Percentiles rank a stretch among this genome's conserved stretches.
Conservation (phyloP, 2,113 vertebrate species). For the Proterorhinus semilunaris region DNA sequence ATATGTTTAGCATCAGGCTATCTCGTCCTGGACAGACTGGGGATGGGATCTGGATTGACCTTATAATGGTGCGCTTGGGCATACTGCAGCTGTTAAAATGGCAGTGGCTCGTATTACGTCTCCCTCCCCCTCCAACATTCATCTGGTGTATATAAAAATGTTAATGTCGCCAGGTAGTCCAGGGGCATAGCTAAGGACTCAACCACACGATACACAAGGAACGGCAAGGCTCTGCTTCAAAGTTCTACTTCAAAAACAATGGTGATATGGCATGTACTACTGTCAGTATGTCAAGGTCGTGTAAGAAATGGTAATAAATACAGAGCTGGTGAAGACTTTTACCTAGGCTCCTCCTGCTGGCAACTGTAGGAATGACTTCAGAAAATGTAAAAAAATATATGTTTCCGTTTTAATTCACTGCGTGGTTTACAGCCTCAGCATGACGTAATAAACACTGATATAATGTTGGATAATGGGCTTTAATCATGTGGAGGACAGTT, state of each 20-base stretch:
- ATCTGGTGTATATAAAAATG: conserved; percentile 3
- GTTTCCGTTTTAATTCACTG: too few relatives aligned
- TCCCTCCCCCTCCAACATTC: not conserved
- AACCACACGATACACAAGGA: not conserved
- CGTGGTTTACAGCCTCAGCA: too few relatives aligned
- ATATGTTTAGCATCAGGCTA: not conserved
- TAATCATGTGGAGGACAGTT: too few relatives aligned
- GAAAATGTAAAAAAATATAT: too few relatives aligned
- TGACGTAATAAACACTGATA: too few relatives aligned
- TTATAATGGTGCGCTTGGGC: conserved; percentile 1
- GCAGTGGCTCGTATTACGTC: not conserved
- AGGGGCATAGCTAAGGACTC: not conserved
- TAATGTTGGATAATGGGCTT: too few relatives aligned
- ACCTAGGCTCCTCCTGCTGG: too few relatives aligned
- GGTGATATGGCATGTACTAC: not conserved
- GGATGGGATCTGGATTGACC: conserved; percentile 3
- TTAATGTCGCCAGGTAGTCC: not conserved
- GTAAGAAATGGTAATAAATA: too few relatives aligned
- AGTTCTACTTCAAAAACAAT: not conserved
- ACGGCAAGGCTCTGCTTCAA: too few relatives aligned
- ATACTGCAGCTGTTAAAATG: not conserved
- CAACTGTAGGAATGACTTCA: too few relatives aligned
- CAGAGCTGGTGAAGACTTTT: too few relatives aligned
- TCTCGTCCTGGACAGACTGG: not conserved
- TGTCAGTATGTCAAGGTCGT: too few relatives aligned